phyloP scores from a whole-genome alignment of 1,140 invertebrate species.

The Drosophila sp. region DNA sequence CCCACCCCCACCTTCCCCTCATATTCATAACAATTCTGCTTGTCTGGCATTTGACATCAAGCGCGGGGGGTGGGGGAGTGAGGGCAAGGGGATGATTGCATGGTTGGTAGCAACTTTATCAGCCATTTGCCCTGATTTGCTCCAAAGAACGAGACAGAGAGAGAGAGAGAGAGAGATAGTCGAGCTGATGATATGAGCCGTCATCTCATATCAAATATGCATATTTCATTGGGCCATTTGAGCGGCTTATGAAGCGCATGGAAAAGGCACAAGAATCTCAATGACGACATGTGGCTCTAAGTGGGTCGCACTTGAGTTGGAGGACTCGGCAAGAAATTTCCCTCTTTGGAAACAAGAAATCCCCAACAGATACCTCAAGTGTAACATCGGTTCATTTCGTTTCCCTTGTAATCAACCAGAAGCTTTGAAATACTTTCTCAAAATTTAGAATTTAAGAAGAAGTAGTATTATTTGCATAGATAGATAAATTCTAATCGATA shows the following conservation, averaged over 20 bases:
- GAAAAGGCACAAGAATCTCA: slow-evolving; percentile 12
- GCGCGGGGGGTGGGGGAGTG: not conserved
- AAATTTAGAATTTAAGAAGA: too few relatives aligned
- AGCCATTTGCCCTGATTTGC: slow-evolving; percentile 11
- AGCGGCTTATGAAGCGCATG: slow-evolving; percentile 50
- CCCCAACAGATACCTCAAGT: not conserved
- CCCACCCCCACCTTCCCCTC: not conserved
- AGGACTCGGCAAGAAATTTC: slow-evolving; percentile 1
- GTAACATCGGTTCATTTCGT: not conserved
- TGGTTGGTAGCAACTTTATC: slow-evolving; percentile 9
- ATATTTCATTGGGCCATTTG: slow-evolving; percentile 73
- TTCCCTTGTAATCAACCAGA: not conserved
- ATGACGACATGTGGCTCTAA: slow-evolving; percentile 64
- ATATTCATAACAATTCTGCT: slow-evolving; percentile 33
- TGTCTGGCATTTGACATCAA: slow-evolving; percentile 19
- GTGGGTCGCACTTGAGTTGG: slow-evolving; percentile 29
- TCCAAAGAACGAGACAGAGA: not conserved
- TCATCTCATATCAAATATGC: slow-evolving; percentile 72
- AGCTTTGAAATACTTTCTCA: too few relatives aligned
- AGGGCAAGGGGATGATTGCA: not conserved
- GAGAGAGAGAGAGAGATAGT: not conserved
- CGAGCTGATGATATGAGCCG: slow-evolving; percentile 40
- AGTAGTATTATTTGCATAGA: too few relatives aligned
- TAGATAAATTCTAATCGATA: too few relatives aligned
- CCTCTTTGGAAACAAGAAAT: not conserved